Base-by-base conservation (phyloP, 1,140 invertebrate species). In the Dinothrombium tinctorium region DNA sequence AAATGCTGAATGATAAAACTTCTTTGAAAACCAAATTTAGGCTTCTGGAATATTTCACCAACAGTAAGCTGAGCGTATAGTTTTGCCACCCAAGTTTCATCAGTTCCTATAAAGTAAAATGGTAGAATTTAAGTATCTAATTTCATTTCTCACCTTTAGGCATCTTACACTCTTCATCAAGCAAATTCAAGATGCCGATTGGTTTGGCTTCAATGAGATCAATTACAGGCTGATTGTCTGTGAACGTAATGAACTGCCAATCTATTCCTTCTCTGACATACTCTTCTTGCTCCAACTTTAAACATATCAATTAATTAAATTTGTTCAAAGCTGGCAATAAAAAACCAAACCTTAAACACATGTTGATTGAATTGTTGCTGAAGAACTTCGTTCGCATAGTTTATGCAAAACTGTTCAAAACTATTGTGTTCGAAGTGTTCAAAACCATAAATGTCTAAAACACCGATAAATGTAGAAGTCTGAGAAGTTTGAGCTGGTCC, bases 331-430 rank as follows among this genome's bases (percentile, higher is more conserved):
- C 5, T 37, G 39, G 59, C 9, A 17, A 8, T 33, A 17, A 33
- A 7, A 5, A 33, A 17, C 8, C 15, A 17, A n/a, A 36, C 33
- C 20, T 96, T 96, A 56, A 98, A 98, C 0, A 98, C 89, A 58
- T 96, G 90, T 65, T 71, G 55, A 56, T 95, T 96, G 58, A 96
- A 98, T 57, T 96, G 90, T 55, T 98, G 90, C 51, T 98, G 92
- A 1, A 99, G 64, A 58, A 96, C 96, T 57, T 99, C 92, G 60
- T 98, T 99, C 0, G 92, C 90, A 62, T 96, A 98, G 62, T 98
- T 99, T 40, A 98, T 99, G 59, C 90, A 98, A 60, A 98, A 95
- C 60, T 98, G 92, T 58, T 96, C 90, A 62, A 96, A 98, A 24
- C 83, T 90, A 59, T 98, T 98, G 3, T 73, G 70, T 53, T 94